Conservation (phyloP, 2,888 invertebrate species). For the Pammene fasciana region DNA sequence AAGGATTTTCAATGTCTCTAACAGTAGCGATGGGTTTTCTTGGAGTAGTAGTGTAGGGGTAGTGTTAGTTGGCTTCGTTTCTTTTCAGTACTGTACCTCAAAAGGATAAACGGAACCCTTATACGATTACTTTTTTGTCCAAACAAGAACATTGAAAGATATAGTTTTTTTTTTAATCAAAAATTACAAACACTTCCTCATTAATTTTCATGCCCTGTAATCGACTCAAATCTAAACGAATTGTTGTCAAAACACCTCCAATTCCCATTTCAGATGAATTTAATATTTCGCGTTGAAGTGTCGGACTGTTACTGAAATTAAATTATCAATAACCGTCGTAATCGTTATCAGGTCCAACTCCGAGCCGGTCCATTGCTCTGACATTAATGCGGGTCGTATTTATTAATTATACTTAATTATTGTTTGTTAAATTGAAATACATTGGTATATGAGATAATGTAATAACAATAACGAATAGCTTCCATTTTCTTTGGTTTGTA, state of each 20-base stretch:
- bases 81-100: too few species aligned
- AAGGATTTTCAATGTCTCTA: too few species aligned
- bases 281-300: neutral
- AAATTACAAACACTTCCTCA: neutral
- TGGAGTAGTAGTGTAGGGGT: too few species aligned
- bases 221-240: neutral
- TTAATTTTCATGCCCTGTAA: neutral
- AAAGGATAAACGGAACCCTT: too few species aligned
- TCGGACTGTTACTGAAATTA: constrained; percentile 13
- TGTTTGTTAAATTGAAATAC: constrained; percentile 5
- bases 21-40: too few species aligned
- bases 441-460: neutral
- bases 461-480: neutral
- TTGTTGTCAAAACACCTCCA: neutral
- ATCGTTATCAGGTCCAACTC: constrained; percentile 6
- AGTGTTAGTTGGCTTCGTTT: too few species aligned
- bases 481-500: neutral
- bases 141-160: too few species aligned
- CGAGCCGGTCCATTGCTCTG: constrained; percentile 1
- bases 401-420: constrained; percentile 11
- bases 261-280: constrained; percentile 1
- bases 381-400: constrained; percentile 15
- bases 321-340: constrained; percentile 14
- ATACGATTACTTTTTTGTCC: too few species aligned
- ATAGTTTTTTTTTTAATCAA: too few species aligned